These are phyloP conservation scores for Camponotus floridanus DNA, from an alignment of 1,140 invertebrate genomes.

Conservation along the genomic window DNA sequence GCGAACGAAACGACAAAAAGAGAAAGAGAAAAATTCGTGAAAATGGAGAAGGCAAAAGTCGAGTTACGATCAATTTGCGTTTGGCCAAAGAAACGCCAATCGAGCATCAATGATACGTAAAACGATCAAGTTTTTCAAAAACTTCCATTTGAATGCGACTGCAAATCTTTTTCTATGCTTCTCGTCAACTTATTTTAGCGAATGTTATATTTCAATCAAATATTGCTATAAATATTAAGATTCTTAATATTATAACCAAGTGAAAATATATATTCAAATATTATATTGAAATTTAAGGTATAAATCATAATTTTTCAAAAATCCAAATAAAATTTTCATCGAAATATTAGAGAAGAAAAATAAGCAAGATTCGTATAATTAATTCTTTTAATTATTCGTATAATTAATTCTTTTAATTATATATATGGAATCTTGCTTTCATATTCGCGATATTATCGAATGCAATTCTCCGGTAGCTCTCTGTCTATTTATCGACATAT, in stretches of 20 bases:
- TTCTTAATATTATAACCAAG: neutral
- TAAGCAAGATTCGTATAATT: too few relatives aligned
- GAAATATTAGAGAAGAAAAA: neutral
- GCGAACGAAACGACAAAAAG: constrained; percentile 3
- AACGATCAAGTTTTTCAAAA: constrained; percentile 54
- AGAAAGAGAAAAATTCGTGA: neutral
- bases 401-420: too few relatives aligned
- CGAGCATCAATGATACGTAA: constrained; percentile 63
- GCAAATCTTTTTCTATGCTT: constrained; percentile 10
- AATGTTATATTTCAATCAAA: constrained; percentile 26
- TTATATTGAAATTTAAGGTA: neutral
- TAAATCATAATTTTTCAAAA: neutral
- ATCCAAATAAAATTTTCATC: neutral
- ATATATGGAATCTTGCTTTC: neutral
- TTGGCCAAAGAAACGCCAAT: constrained; percentile 42
- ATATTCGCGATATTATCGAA: neutral
- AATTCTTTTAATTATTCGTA: too few relatives aligned
- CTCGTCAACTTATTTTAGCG: neutral
- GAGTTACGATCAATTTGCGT: constrained; percentile 65
- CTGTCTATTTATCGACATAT: constrained; percentile 27
- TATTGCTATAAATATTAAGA: neutral
- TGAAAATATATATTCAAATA: neutral
- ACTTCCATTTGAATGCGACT: neutral
- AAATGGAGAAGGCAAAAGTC: constrained; percentile 9
- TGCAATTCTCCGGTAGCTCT: constrained; percentile 19